Conservation (phyloP, 2,888 invertebrate genomes). For the Amblyteles armatorius region DNA sequence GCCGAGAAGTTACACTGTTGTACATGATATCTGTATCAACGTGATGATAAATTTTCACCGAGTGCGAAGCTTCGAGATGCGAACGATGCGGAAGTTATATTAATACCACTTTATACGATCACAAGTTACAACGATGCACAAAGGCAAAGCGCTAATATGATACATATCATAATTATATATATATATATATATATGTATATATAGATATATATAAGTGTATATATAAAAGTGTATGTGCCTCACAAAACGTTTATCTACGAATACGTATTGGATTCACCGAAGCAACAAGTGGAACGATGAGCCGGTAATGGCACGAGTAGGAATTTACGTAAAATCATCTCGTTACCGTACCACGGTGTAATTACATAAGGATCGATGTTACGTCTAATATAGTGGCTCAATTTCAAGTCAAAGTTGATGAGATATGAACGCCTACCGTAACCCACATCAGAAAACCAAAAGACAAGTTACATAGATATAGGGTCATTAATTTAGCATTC, state of each 20-base stretch:
- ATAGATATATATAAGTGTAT: neutral
- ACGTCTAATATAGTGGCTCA: conserved; percentile 54
- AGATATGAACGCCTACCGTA: neutral
- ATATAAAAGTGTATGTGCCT: conserved; percentile 16
- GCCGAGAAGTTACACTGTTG: conserved; percentile 1
- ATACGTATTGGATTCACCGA: conserved; percentile 64
- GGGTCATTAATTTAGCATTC: neutral
- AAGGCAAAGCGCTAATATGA: neutral
- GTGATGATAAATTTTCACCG: conserved; percentile 7
- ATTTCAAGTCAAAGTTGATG: conserved; percentile 54
- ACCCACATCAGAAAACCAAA: neutral
- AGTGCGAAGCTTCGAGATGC: neutral
- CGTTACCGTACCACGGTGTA: conserved; percentile 46
- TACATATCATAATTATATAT: too few species aligned
- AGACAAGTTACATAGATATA: neutral
- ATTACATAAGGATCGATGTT: conserved; percentile 34
- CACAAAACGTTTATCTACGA: conserved; percentile 58
- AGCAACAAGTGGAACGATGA: conserved; percentile 73
- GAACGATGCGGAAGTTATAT: neutral
- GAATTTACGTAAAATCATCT: conserved; percentile 63
- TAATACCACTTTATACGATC: neutral
- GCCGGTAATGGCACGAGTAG: conserved; percentile 56
- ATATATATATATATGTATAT: too few species aligned
- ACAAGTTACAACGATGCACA: neutral
- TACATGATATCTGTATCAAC: conserved; percentile 32